A percentile compares a stretch with the other conserved stretches of the same genome.
Conservation (phyloP, 1,140 invertebrate species). For the Pseudomyrmex cubaensis region DNA sequence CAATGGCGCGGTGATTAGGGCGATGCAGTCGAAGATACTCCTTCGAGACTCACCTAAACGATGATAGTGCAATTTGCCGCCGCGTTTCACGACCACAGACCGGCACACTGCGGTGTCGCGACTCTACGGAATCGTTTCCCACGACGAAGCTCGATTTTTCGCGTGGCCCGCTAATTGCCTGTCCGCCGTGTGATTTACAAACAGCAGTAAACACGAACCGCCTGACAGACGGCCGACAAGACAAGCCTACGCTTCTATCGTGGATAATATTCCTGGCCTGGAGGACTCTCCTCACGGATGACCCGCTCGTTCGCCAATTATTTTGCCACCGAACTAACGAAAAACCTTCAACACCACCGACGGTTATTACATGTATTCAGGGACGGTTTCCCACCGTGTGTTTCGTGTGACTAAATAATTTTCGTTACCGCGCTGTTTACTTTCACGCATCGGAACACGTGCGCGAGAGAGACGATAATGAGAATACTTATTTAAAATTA, state of each 20-base stretch:
- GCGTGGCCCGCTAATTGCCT: slow-evolving; percentile 42
- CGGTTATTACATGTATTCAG: neutral
- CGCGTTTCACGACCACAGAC: neutral
- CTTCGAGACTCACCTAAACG: neutral
- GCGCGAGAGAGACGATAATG: slow-evolving; percentile 4
- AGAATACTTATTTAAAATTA: slow-evolving; percentile 14
- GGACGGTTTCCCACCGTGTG: neutral
- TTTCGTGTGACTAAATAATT: neutral
- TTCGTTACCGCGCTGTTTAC: slow-evolving; percentile 8
- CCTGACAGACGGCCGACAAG: slow-evolving; percentile 56
- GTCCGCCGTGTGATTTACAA: slow-evolving; percentile 54
- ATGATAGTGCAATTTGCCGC: slow-evolving; percentile 29
- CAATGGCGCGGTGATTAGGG: slow-evolving; percentile 13
- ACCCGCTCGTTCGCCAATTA: slow-evolving; percentile 34
- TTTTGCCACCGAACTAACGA: slow-evolving; percentile 44
- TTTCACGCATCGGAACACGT: slow-evolving; percentile 4
- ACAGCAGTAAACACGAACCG: slow-evolving; percentile 54
- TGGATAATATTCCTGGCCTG: slow-evolving; percentile 38
- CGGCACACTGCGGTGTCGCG: neutral
- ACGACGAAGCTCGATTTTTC: slow-evolving; percentile 50
- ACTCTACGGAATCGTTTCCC: slow-evolving; percentile 24
- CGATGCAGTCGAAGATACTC: neutral
- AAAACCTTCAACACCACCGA: neutral
- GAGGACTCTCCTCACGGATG: slow-evolving; percentile 32
- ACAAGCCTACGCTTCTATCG: slow-evolving; percentile 29